Base-by-base conservation (phyloP, 1,140 invertebrate species). In the Zaprionus africanus region DNA sequence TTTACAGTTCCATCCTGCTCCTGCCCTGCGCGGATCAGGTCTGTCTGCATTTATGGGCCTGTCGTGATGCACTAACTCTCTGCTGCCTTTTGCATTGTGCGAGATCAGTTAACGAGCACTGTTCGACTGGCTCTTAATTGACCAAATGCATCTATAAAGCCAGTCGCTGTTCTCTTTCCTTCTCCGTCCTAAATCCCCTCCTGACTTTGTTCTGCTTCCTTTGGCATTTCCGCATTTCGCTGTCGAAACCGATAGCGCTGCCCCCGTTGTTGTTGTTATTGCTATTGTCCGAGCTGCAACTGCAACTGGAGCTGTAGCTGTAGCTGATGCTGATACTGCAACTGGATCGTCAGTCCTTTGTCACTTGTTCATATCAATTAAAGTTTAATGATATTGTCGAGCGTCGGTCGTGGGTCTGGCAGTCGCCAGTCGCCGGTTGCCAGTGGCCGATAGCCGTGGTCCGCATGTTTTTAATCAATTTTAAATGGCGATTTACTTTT, bases 341-440 rank as follows among this genome's bases (percentile, higher is more conserved):
- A 15, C 28, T 46, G 58, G 28, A 22, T 22, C 31, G 53, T 57
- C 64, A 36, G 56, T 49, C 64, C 81, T 90, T 90, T 90, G 85
- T 90, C 85, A 90, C 85, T 90, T 90, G 85, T 75, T 81, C 69
- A 82, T 90, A 90, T 90, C 81, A 90, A 90, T 90, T 90, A 88
- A 88, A 77, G 78, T 88, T 88, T 90, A 90, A 88, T 88, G 85
- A 88, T 90, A 88, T 81, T 90, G 85, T 87, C 60, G 61, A 53
- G 22, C 64, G 51, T 17, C 22, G 28, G 49, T 19, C 31, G 66
- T 56, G 22, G 34, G 41, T 49, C 54, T 60, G 36, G 28, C 56
- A 43, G 12, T 49, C 19, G 41, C 43, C 46, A 62, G 62, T 41
- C 61, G 22, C 56, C 68, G 43, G 38, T 49, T 59, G 53, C 59